phyloP scores from a whole-genome alignment of 2,888 invertebrate genomes.

The Pandemis cinnamomeana region DNA sequence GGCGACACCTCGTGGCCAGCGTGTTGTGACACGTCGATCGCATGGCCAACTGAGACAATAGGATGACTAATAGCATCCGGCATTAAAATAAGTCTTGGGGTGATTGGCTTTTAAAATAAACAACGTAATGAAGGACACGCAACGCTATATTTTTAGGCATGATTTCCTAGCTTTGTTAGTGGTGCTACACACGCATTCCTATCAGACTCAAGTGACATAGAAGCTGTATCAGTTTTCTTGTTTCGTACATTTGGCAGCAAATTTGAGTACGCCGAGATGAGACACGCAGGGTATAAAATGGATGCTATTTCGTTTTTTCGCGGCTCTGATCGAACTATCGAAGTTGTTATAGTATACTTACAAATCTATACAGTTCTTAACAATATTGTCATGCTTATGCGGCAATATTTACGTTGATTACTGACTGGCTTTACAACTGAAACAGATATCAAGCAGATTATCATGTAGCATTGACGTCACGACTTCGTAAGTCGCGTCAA shows the following conservation, averaged over 20 bases:
- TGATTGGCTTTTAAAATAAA: conserved; percentile 3
- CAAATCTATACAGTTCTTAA: too few species aligned
- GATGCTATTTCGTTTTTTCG: not conserved
- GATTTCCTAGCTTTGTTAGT: too few species aligned
- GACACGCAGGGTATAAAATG: not conserved
- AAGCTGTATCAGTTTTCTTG: too few species aligned
- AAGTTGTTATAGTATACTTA: too few species aligned
- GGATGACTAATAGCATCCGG: conserved; percentile 31
- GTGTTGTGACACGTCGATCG: conserved; percentile 9
- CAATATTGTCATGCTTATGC: not conserved
- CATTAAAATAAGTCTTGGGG: conserved; percentile 12
- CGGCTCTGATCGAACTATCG: too few species aligned
- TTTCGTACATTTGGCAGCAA: too few species aligned
- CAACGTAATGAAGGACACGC: not conserved
- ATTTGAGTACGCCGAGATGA: not conserved
- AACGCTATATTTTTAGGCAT: too few species aligned
- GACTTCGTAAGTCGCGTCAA: conserved; percentile 7
- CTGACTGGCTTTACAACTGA: conserved; percentile 1
- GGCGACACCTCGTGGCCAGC: conserved; percentile 14
- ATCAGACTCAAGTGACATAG: too few species aligned
- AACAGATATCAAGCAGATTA: conserved; percentile 16
- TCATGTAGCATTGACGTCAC: conserved; percentile 21
- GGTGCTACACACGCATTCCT: too few species aligned
- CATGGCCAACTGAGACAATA: conserved; percentile 23
- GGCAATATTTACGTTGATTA: not conserved